phyloP scores from a whole-genome alignment of 2,888 invertebrate species.

The Stenoptilia bipunctidactyla region DNA sequence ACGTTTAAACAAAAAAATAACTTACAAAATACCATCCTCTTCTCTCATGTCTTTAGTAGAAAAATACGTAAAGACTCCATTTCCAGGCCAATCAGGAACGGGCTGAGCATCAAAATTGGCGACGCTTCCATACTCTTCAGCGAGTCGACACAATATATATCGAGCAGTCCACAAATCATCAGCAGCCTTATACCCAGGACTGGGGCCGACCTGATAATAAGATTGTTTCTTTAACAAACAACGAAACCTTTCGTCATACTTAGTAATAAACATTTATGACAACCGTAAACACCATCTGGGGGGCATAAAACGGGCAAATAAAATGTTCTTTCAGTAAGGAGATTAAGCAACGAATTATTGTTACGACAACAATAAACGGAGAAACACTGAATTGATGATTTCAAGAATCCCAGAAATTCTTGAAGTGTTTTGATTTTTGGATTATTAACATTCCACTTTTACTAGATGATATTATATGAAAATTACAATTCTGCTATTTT shows the following conservation, averaged over 20 bases:
- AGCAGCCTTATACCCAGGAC: constrained; percentile 83
- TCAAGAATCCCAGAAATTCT: not conserved
- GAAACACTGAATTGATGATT: no score
- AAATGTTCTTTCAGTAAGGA: no score
- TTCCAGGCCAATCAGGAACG: constrained; percentile 89
- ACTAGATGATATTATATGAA: no score
- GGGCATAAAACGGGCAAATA: no score
- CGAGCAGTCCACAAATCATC: constrained; percentile 93
- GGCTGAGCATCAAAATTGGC: constrained; percentile 79
- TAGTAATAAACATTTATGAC: not conserved
- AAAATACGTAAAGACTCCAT: constrained; percentile 91
- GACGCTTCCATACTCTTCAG: constrained; percentile 87
- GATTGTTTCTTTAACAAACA: not conserved
- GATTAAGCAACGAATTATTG: no score
- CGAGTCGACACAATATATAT: constrained; percentile 84
- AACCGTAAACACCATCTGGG: not conserved
- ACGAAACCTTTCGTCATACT: not conserved
- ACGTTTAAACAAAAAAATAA: constrained; percentile 12
- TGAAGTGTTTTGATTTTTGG: not conserved
- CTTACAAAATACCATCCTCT: constrained; percentile 79
- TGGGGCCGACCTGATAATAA: constrained; percentile 82
- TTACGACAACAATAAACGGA: no score
- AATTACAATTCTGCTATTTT: no score
- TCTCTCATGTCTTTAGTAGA: constrained; percentile 87
- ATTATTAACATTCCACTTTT: no score